Evolutionary conservation across 2,888 invertebrate species (phyloP), one percentile per base, ranked within the genome.

Genomic region (Platycheirus rosarum): DNA sequence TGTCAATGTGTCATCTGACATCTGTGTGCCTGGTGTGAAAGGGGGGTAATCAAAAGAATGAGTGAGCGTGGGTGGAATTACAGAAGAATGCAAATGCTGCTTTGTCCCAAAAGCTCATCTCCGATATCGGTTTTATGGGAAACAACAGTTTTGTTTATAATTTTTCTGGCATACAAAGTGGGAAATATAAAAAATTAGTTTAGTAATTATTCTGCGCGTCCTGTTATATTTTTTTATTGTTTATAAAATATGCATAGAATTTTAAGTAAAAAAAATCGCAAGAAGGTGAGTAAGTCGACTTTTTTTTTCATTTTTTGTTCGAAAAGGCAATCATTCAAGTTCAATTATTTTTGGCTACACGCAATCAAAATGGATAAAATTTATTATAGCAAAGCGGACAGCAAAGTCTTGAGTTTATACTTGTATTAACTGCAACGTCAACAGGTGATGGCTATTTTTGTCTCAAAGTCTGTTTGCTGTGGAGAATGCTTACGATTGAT

Each of bases 361-460:
- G 29, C 29, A 32, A 32, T 32, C 8, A 14, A 37, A 55, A 23
- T 23, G n/a, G 9, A 55, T 20, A 29, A 0, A 40, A 9, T 57
- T 57, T 44, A 8, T 16, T 26, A 40, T 40, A 0, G 29, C 8
- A 32, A 14, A 40, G 14, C 14, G 37, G n/a, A n/a, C n/a, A n/a
- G n/a, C n/a, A n/a, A n/a, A 37, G 9, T 20, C 6, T 23, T 32
- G 29, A 48, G 23, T 23, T 14, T 55, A n/a, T n/a, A n/a, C n/a
- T n/a, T n/a, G n/a, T n/a, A 40, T 40, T 57, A 40, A 60, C 44
- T 42, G 60, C 60, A 44, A 20, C 49, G 6, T 42, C 57, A 76
- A 70, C 76, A 77, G 63, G 76, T 77, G 69, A 40, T 11, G 29
- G 16, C 16, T 76, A 69, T 70, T 62, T 62, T 20, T 63, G 70